phyloP scores from a whole-genome alignment of 2,797 vertebrate species.

The Xiphophorus birchmanni region DNA sequence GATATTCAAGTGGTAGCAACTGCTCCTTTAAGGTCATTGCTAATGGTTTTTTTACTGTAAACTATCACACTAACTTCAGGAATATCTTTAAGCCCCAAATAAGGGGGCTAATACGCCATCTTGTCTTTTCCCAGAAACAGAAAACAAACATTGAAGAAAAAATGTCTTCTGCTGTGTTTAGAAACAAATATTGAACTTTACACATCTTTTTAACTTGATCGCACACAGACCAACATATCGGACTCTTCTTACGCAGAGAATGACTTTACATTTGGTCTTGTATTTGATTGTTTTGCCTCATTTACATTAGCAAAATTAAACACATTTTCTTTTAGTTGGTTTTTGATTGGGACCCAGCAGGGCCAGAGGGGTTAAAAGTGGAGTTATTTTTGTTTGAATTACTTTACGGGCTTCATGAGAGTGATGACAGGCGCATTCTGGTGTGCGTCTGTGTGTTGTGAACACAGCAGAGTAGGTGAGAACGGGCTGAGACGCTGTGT shows the following conservation, averaged over 20 bases:
- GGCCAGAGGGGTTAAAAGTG: neutral
- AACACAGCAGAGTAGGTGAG: slow-evolving; percentile 54
- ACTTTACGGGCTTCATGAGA: neutral
- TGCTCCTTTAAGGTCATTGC: neutral
- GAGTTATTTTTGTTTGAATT: slow-evolving; percentile 5
- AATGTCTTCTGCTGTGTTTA: neutral
- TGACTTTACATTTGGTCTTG: neutral
- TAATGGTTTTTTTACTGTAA: neutral
- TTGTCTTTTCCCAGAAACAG: neutral
- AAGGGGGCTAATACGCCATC: neutral
- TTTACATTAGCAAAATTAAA: neutral
- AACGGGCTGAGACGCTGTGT: slow-evolving; percentile 32
- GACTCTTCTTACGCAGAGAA: neutral
- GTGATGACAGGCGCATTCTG: neutral
- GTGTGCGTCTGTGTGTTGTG: slow-evolving; percentile 58
- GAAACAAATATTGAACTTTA: neutral
- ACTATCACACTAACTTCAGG: neutral
- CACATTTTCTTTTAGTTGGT: neutral
- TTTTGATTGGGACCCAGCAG: neutral
- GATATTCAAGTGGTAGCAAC: neutral
- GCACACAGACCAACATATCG: neutral
- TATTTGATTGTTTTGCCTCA: neutral
- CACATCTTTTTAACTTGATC: neutral
- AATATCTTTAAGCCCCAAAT: neutral
- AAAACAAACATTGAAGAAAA: neutral